Evolutionary conservation across 2,797 vertebrate species (phyloP), one percentile per base, ranked within the genome.

Genomic region (Ispidina lecontei): DNA sequence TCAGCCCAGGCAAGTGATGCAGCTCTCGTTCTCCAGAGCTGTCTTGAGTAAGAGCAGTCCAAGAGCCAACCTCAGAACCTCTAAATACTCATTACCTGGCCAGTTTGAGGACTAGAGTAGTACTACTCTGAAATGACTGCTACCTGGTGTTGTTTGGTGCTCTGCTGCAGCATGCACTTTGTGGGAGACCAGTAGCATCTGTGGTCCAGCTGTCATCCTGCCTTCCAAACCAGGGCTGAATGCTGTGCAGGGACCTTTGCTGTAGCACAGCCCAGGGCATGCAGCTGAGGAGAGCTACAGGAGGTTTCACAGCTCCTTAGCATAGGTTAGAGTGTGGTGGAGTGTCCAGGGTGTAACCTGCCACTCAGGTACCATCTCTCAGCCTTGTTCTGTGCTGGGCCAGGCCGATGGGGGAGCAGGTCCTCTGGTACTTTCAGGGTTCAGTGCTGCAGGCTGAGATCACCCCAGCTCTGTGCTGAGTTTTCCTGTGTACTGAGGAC

Each of bases 361-460:
- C 25, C 12, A 3, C 56, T 76, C 5, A 2, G 17, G 37, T 26
- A 31, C 16, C n/a, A 33, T 93, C 67, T n/a, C 12, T 46, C 46
- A 54, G 5, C 1, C 0, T 69, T 74, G 56, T 37, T 4, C 16
- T 55, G 1, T 12, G 19, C 52, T 56, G 28, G 71, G 56, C 41
- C 41, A 39, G 77, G 13, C 49, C 70, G 76, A 52, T 58, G 62
- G 19, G 33, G 44, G 52, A 90, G 2, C 26, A 23, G n/a, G 10
- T 21, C 44, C 54, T 44, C 47, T 58, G 56, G 54, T 16, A 55
- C 44, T 4, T 16, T 41, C 18, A 54, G 82, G 64, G 54, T 55
- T 91, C 73, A 78, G 49, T 89, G 74, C 64, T 91, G 74, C 88
- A 56, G 41, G 51, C 52, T 59, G 62, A 87, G 90, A 87, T 92